Evolutionary conservation across 2,888 invertebrate genomes (phyloP), one percentile per base, ranked within the genome.

Genomic region (Eledona agricola): DNA sequence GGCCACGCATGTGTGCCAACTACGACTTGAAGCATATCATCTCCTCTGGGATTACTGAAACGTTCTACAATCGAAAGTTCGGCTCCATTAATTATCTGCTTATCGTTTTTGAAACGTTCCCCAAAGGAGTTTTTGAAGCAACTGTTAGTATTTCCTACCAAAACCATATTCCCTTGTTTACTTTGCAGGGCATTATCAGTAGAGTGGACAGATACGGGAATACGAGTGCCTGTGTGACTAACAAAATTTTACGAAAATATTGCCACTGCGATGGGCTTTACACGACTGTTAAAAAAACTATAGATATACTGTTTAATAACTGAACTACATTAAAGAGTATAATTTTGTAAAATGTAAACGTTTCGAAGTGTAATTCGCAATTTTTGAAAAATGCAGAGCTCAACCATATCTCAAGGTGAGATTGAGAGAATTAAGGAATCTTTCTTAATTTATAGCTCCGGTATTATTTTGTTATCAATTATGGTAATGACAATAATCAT

Each of bases 91-190:
- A 63, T 1, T 79, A 82, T 65, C 85, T 86, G 65, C 80, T 89
- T 6, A 78, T 88, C 6, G 80, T 85, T 47, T 80, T 90, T 52
- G 79, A 83, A 35, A 83, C 87, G 11, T 74, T 74, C 2, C 90
- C 90, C 1, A 86, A 81, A 51, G 83, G 81, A 1, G 76, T 82
- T 11, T 89, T 86, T 64, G 89, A 90, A 74, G 84, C 85, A 0
- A 88, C 87, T 0, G 80, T 90, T 1, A 73, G 79, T 5, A 73
- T 80, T 29, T 55, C 61, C 3, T 31, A 38, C 23, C 59, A 51
- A 25, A 47, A 35, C 12, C 19, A 22, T 15, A 29, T 22, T 5
- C 51, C 50, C 12, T 35, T 55, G 10, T 77, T 81, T 50, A 66
- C 75, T 53, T 63, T 86, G 1, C 74, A 83, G 3, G 86, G 84